Conservation (phyloP, 2,888 invertebrate species). For the Trachelus troglodyta region DNA sequence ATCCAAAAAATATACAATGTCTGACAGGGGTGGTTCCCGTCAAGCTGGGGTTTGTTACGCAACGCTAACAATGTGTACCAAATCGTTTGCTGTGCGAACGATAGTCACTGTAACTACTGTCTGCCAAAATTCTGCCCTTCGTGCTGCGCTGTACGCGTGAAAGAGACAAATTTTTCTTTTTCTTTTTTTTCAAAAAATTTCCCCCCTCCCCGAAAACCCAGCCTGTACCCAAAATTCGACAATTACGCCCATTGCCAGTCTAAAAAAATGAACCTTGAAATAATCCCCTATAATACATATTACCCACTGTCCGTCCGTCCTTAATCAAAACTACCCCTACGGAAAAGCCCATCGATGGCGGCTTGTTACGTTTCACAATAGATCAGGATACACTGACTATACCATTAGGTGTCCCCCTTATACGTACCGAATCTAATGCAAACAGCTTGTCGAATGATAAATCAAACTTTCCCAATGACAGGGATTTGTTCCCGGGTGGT, state of each 20-base stretch:
- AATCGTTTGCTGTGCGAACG: conserved; percentile 47
- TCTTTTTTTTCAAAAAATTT: background rate
- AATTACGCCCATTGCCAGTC: background rate
- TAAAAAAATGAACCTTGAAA: background rate
- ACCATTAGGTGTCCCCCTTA: conserved; percentile 63
- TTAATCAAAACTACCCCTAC: background rate
- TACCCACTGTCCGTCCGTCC: background rate
- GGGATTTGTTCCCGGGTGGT: conserved; percentile 20
- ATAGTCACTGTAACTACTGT: conserved; percentile 45
- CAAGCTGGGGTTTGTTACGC: conserved; percentile 36
- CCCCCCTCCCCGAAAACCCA: background rate
- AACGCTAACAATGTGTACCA: conserved; percentile 55
- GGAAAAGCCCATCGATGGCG: background rate
- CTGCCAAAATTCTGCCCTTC: background rate
- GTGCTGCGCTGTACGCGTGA: background rate
- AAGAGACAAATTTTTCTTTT: background rate
- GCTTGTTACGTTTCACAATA: conserved; percentile 42
- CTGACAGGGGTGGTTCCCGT: conserved; percentile 54
- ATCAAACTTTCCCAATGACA: conserved; percentile 61
- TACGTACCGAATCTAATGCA: conserved; percentile 64
- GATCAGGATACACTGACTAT: conserved; percentile 55
- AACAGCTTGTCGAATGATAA: conserved; percentile 61
- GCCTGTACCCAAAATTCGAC: background rate
- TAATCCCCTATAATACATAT: background rate
- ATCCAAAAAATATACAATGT: conserved; percentile 65